phyloP scores from a whole-genome alignment of 1,140 invertebrate genomes.

The Drosophila parabipectinata region DNA sequence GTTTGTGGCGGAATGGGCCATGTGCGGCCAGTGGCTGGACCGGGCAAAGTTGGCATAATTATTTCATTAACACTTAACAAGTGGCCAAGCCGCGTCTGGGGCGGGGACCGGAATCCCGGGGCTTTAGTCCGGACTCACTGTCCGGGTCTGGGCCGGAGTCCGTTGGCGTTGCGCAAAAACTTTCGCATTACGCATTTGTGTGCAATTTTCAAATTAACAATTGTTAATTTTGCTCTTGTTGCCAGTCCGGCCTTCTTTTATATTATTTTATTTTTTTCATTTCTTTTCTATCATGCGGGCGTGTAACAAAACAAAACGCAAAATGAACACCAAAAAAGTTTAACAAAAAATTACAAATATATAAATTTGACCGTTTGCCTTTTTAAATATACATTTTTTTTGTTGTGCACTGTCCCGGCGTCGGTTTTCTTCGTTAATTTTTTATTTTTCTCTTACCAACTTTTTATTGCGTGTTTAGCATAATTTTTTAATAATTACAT shows the following conservation, averaged over 20 bases:
- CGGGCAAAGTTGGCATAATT: slow-evolving; percentile 78
- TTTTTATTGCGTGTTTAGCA: slow-evolving; percentile 82
- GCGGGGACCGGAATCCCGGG: slow-evolving; percentile 13
- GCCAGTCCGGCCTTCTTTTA: slow-evolving; percentile 21
- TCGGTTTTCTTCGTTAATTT: slow-evolving; percentile 63
- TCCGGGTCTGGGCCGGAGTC: slow-evolving; percentile 8
- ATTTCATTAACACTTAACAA: slow-evolving; percentile 83
- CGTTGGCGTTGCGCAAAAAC: slow-evolving; percentile 56
- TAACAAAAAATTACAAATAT: slow-evolving; percentile 41
- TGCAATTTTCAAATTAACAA: slow-evolving; percentile 83
- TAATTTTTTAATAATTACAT: slow-evolving; percentile 83
- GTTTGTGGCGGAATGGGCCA: slow-evolving; percentile 22
- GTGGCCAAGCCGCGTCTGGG: slow-evolving; percentile 61
- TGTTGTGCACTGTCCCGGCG: slow-evolving; percentile 16
- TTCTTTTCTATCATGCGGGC: slow-evolving; percentile 56
- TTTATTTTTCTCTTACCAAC: slow-evolving; percentile 71
- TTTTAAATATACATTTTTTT: slow-evolving; percentile 68
- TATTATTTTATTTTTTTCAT: slow-evolving; percentile 10
- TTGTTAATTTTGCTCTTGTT: slow-evolving; percentile 76
- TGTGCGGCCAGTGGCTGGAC: slow-evolving; percentile 39
- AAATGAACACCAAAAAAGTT: slow-evolving; percentile 52
- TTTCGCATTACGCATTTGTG: slow-evolving; percentile 81
- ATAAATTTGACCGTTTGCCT: slow-evolving; percentile 76
- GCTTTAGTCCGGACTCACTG: slow-evolving; percentile 2
- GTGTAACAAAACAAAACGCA: slow-evolving; percentile 51